A percentile compares a stretch with the other conserved stretches of the same genome.
phyloP scores from a whole-genome alignment of 1,140 invertebrate species.

The Anagrus nilaparvatae region DNA sequence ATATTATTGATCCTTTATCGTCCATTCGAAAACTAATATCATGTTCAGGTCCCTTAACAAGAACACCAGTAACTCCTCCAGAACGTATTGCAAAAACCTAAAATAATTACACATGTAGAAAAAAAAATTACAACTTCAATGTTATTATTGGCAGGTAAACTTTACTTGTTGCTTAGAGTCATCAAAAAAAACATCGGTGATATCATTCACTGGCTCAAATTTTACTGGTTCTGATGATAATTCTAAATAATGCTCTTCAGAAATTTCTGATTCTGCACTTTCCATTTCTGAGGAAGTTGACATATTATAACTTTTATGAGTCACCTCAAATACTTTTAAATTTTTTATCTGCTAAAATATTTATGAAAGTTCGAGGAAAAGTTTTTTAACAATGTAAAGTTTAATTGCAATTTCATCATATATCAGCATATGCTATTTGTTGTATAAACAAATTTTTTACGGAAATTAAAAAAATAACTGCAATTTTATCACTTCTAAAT shows the following conservation, averaged over 20 bases:
- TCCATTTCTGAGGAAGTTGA: constrained; percentile 4
- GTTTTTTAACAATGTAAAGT: no score
- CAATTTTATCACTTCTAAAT: no score
- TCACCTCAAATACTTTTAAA: no score
- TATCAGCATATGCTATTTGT: no score
- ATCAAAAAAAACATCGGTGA: constrained; percentile 93
- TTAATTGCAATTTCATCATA: no score
- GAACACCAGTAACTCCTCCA: constrained; percentile 81
- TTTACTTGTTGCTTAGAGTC: constrained; percentile 84
- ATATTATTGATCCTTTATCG: constrained; percentile 82
- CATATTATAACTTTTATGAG: no score
- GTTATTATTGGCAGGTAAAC: constrained; percentile 1
- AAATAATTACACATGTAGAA: constrained; percentile 11
- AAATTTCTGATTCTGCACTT: constrained; percentile 22
- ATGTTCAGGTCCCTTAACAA: constrained; percentile 73
- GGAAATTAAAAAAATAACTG: no score
- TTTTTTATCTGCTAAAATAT: no score
- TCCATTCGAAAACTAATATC: constrained; percentile 80
- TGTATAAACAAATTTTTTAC: no score
- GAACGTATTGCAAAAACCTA: constrained; percentile 88
- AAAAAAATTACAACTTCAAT: constrained; percentile 6
- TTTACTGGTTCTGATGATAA: constrained; percentile 69
- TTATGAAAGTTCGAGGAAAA: no score
- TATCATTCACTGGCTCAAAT: constrained; percentile 83
- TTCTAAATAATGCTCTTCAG: constrained; percentile 56